These are phyloP conservation scores for Alca torda DNA, from an alignment of 2,797 vertebrate genomes.

Conservation along the genomic window DNA sequence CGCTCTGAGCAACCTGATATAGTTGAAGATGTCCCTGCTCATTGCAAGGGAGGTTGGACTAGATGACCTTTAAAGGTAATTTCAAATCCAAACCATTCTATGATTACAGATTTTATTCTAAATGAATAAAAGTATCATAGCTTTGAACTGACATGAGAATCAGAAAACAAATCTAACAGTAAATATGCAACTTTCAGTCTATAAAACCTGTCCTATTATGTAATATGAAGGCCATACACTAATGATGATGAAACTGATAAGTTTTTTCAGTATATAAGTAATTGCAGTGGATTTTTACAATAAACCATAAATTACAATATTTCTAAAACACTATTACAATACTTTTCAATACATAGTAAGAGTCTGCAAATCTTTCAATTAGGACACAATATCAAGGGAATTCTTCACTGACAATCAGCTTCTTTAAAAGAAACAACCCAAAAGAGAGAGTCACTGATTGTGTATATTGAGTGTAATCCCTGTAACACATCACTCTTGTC, in stretches of 20 bases:
- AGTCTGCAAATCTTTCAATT: background rate
- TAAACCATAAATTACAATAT: background rate
- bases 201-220: background rate
- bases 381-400: background rate
- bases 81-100: background rate
- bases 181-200: background rate
- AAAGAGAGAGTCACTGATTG: background rate
- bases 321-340: background rate
- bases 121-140: background rate
- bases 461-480: background rate
- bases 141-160: background rate
- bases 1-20: background rate
- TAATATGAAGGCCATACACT: background rate
- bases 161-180: background rate
- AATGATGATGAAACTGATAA: background rate
- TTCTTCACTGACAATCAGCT: background rate
- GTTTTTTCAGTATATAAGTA: background rate
- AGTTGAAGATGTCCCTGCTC: background rate
- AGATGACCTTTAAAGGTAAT: background rate
- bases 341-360: background rate
- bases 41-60: background rate
- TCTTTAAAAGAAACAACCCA: background rate
- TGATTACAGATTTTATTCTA: background rate
- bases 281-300: background rate
- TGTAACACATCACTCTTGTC: background rate